Conservation (phyloP, 2,113 vertebrate species). For the Buteo buteo region DNA sequence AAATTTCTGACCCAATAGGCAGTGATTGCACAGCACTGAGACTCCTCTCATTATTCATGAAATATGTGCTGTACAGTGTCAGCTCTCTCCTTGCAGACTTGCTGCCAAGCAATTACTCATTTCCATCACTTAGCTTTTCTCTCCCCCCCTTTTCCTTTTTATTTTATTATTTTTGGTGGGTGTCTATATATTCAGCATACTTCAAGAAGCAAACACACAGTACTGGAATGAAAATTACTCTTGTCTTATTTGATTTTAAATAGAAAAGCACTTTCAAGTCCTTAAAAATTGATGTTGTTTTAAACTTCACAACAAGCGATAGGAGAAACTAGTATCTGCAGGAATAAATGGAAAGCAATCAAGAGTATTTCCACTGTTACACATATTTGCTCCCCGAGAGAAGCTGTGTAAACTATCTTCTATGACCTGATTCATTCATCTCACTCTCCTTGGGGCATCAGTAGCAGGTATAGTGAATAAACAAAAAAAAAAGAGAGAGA, state of each 20-base stretch:
- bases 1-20: constrained; percentile 81
- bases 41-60: constrained; percentile 79
- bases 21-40: constrained; percentile 72
- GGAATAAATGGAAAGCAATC: constrained; percentile 59
- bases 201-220: constrained; percentile 55
- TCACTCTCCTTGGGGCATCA: background rate
- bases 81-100: constrained; percentile 67
- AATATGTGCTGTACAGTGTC: constrained; percentile 66
- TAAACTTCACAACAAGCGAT: constrained; percentile 64
- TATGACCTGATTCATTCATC: constrained; percentile 32
- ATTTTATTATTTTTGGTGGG: constrained; percentile 62
- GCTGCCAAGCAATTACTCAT: constrained; percentile 75
- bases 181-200: constrained; percentile 67
- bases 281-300: constrained; percentile 73
- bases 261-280: constrained; percentile 68
- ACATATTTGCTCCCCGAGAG: background rate
- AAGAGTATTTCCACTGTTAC: constrained; percentile 17
- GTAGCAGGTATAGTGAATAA: background rate
- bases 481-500: background rate
- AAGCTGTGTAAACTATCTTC: background rate
- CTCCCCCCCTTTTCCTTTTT: background rate
- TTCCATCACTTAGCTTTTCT: constrained; percentile 68
- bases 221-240: constrained; percentile 71
- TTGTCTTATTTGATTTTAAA: constrained; percentile 73
- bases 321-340: constrained; percentile 18